Base-by-base conservation (phyloP, 2,888 invertebrate genomes). In the Belgica antarctica region DNA sequence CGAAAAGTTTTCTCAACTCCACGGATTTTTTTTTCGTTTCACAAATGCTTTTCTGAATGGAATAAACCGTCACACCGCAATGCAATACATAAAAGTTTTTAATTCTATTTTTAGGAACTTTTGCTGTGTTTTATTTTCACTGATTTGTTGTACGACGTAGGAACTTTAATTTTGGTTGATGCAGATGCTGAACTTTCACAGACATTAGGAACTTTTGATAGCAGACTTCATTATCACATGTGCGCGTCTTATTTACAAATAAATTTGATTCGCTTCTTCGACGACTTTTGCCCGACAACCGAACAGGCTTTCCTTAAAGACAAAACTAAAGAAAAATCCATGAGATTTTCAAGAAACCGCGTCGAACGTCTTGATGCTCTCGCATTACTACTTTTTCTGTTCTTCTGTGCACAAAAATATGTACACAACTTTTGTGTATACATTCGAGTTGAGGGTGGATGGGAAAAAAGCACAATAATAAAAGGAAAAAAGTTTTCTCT, bases 311-410 rank as follows among this genome's bases (percentile, higher is more conserved):
- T 15, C 17, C n/a, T 19, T 15, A 24, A 65, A 65, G 63, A n/a
- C 17, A 63, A 22, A 34, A 31, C 36, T 19, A 2, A 36, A 36
- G 7, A 63, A 36, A 62, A 62, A 31, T 25, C n/a, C 41, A 2
- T 46, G 34, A 65, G 46, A 46, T 46, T 7, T 10, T 7, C 5
- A 65, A 65, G 25, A 24, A 65, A 65, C 65, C 25, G 46, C 41
- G 65, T 41, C 65, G 41, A 46, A 46, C 65, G 62, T 62, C 62
- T 62, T 62, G 46, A 65, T 65, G 46, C 65, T 65, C 46, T 65
- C 65, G 46, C 46, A 65, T 65, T 65, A 65, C 65, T 65, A 65
- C 27, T 65, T 65, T 41, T 46, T 65, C 46, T 65, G 65, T 65
- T 62, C 34, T 62, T 61, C 61, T 22, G 41, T 17, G 46, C 46